These are phyloP conservation scores for Cydia fagiglandana DNA, from an alignment of 1,140 invertebrate genomes.

Conservation along the genomic window DNA sequence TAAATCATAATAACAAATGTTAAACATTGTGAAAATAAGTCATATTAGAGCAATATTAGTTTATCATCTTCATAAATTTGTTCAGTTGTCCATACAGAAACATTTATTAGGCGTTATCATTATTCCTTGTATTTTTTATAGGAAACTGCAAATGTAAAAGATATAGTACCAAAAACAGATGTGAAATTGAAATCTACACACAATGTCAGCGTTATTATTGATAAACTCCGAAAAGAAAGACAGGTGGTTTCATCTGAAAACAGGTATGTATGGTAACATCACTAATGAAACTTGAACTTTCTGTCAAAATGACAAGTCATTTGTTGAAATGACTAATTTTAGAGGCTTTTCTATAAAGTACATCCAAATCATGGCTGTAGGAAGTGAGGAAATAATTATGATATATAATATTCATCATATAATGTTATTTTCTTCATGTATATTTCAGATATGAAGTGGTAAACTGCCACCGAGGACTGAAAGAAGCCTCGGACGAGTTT, in stretches of 20 bases:
- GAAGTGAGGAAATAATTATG: too few species aligned
- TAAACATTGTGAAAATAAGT: too few species aligned
- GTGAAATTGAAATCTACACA: constrained; percentile 50
- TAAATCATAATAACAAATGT: too few species aligned
- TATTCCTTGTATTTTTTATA: constrained; percentile 34
- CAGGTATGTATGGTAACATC: constrained; percentile 40
- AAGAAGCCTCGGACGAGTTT: constrained; percentile 58
- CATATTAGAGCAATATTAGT: too few species aligned
- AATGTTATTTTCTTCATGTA: neutral
- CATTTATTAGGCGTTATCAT: neutral
- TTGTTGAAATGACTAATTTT: too few species aligned
- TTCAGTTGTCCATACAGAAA: too few species aligned
- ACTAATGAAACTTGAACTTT: neutral
- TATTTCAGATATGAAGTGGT: constrained; percentile 68
- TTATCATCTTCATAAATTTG: too few species aligned
- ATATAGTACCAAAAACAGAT: constrained; percentile 51
- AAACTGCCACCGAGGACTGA: constrained; percentile 72
- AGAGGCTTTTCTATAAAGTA: too few species aligned
- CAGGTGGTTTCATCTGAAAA: constrained; percentile 66
- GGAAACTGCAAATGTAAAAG: constrained; percentile 58
- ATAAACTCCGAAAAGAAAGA: constrained; percentile 72
- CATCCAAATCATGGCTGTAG: too few species aligned
- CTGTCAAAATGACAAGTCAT: too few species aligned
- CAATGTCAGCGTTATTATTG: constrained; percentile 67
- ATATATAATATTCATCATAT: neutral